Evolutionary conservation across 2,797 vertebrate species (phyloP).

Genomic region (Percopsis omiscomaycus): DNA sequence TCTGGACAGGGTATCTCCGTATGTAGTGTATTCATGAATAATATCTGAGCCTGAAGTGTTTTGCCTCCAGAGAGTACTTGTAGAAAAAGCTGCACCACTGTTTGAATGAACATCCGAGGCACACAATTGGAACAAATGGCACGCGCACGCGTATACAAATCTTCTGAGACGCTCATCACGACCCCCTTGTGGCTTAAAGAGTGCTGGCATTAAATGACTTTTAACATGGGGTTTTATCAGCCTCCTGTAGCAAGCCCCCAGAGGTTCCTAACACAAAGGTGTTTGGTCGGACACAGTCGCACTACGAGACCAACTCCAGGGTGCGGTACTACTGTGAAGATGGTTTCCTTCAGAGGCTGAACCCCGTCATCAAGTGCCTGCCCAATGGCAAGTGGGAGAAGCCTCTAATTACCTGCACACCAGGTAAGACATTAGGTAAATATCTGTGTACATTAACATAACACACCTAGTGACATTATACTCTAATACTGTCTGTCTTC

Average conservation of each 20-base stretch:
- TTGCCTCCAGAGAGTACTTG: too few species aligned
- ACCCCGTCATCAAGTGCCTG: conserved; percentile 84
- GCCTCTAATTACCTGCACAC: conserved; percentile 80
- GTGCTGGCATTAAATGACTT: too few species aligned
- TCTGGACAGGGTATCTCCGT: too few species aligned
- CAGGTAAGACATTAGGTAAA: conserved; percentile 56
- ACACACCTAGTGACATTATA: neutral
- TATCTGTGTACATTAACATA: neutral
- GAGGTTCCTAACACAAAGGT: conserved; percentile 73
- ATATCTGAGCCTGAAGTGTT: too few species aligned
- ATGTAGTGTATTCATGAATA: too few species aligned
- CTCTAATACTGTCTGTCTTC: neutral
- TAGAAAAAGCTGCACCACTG: too few species aligned
- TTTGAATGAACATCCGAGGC: too few species aligned
- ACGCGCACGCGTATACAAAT: too few species aligned
- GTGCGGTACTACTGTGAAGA: conserved; percentile 84
- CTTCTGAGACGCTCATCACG: too few species aligned
- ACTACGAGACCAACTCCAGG: conserved; percentile 80
- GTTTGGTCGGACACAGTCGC: conserved; percentile 79
- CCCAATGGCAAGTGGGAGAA: conserved; percentile 85
- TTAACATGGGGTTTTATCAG: conserved; percentile 58
- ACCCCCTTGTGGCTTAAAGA: too few species aligned
- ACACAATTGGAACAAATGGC: too few species aligned
- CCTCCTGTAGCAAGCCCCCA: conserved; percentile 85
- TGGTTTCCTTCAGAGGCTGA: conserved; percentile 81